Conservation (phyloP, 2,113 vertebrate genomes). For the Phycodurus eques region DNA sequence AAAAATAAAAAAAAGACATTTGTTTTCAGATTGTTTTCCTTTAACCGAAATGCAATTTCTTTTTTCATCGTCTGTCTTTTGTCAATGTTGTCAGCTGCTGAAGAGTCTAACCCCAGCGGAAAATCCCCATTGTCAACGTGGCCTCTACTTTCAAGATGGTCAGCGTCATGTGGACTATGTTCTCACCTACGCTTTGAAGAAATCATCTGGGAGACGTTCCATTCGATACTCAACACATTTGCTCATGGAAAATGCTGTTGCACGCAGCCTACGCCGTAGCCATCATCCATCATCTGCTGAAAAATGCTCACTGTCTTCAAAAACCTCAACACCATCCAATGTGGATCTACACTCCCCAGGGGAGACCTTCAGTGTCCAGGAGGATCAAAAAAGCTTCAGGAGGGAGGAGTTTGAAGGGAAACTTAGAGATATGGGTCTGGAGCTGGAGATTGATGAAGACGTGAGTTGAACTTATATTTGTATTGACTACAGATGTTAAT, state of each 20-base stretch:
- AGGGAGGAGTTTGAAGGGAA: constrained; percentile 89
- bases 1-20: background rate
- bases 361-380: constrained; percentile 75
- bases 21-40: background rate
- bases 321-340: constrained; percentile 36
- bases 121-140: constrained; percentile 78
- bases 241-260: constrained; percentile 63
- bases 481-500: background rate
- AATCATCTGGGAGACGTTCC: constrained; percentile 63
- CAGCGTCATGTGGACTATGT: constrained; percentile 91
- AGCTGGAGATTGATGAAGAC: constrained; percentile 90
- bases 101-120: constrained; percentile 85
- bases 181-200: constrained; percentile 89
- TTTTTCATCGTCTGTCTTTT: constrained; percentile 7
- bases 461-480: constrained; percentile 65
- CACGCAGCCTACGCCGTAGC: constrained; percentile 58
- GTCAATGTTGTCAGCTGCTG: constrained; percentile 74
- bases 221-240: constrained; percentile 62
- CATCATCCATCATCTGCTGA: background rate
- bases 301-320: background rate
- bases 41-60: background rate
- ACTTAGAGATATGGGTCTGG: constrained; percentile 88
- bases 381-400: constrained; percentile 84
- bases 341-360: constrained; percentile 44
- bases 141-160: constrained; percentile 92